These are phyloP conservation scores for Alectoris magna DNA, from an alignment of 2,797 vertebrate species.

Conservation along the genomic window DNA sequence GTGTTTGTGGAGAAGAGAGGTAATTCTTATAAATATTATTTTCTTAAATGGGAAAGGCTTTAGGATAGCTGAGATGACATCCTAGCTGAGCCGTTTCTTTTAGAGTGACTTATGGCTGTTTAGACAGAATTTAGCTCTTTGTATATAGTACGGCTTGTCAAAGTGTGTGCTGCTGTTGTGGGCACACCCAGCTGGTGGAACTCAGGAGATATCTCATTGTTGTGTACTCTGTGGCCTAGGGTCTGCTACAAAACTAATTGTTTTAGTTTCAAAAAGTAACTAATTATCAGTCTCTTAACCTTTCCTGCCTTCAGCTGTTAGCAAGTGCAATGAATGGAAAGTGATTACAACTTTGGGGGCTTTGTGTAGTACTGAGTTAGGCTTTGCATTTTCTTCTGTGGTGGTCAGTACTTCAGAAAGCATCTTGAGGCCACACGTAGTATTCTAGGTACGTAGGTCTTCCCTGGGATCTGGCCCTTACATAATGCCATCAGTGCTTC, in stretches of 20 bases:
- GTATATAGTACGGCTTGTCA: neutral
- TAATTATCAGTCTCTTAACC: neutral
- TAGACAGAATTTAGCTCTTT: slow-evolving; percentile 12
- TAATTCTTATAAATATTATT: slow-evolving; percentile 45
- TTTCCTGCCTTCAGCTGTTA: neutral
- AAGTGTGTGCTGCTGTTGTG: neutral
- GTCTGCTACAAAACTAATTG: neutral
- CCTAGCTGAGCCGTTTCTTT: slow-evolving; percentile 4
- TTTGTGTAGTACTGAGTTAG: neutral
- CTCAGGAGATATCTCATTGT: neutral
- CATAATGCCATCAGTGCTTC: neutral
- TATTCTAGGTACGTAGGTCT: neutral
- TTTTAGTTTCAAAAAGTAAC: neutral
- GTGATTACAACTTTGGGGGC: neutral
- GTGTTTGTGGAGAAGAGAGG: slow-evolving; percentile 26
- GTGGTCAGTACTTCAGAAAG: neutral
- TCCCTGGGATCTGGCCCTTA: neutral
- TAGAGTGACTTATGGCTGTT: slow-evolving; percentile 23
- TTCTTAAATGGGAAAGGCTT: slow-evolving; percentile 34
- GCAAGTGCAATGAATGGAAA: slow-evolving; percentile 11
- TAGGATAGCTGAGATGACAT: slow-evolving; percentile 2
- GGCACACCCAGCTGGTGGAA: neutral
- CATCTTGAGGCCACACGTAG: neutral
- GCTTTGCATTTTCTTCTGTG: neutral
- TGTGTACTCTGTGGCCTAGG: neutral